A percentile compares a stretch with the other conserved stretches of the same genome.
phyloP scores from a whole-genome alignment of 53 echinoderm and acorn worm genomes.

The Hippasteria phrygiana region DNA sequence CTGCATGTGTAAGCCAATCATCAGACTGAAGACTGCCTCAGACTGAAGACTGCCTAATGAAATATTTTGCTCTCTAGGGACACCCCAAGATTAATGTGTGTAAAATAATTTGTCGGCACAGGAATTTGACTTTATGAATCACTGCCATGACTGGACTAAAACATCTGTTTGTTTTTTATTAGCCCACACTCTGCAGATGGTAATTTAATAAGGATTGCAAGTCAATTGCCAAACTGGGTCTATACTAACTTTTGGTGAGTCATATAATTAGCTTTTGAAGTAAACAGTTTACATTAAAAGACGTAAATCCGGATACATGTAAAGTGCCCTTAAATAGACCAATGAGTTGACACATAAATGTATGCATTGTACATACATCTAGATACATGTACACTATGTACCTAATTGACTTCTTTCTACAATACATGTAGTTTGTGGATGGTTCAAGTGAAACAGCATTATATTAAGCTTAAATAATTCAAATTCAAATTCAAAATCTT shows the following conservation, averaged over 20 bases:
- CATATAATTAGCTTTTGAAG: constrained; percentile 16
- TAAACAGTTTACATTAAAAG: constrained; percentile 14
- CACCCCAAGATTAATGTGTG: constrained; percentile 10
- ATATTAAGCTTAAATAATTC: no score
- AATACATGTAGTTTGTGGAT: no score
- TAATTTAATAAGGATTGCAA: constrained; percentile 26
- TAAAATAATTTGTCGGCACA: constrained; percentile 24
- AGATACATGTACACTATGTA: no score
- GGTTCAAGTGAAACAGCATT: no score
- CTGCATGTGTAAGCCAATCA: not conserved
- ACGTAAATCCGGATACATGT: no score
- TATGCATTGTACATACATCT: no score
- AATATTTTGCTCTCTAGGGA: constrained; percentile 16
- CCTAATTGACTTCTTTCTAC: no score
- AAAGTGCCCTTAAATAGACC: no score
- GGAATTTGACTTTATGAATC: constrained; percentile 44
- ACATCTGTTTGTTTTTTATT: constrained; percentile 44
- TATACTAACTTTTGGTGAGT: constrained; percentile 8
- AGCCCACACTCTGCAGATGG: constrained; percentile 11
- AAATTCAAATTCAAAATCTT: no score
- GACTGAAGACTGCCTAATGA: not conserved
- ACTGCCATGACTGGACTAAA: constrained; percentile 26
- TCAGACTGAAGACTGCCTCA: not conserved
- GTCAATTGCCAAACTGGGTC: not conserved
- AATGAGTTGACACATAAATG: not conserved